Conservation (phyloP, 2,888 invertebrate genomes). For the Mechanitis messenoides region DNA sequence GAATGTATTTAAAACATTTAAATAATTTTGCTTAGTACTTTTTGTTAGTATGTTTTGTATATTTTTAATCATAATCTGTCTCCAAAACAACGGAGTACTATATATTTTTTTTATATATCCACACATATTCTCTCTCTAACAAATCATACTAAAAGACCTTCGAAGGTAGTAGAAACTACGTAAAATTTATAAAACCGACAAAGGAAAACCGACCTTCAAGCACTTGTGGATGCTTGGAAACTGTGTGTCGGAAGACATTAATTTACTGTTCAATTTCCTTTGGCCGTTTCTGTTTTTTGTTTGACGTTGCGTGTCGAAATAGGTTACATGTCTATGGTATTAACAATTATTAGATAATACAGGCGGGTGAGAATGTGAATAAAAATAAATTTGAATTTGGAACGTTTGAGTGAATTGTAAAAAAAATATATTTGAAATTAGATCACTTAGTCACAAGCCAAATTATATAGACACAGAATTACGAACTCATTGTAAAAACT, state of each 20-base stretch:
- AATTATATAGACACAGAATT: too few species aligned
- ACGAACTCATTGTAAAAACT: too few species aligned
- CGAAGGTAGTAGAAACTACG: conserved; percentile 39
- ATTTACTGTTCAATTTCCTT: conserved; percentile 33
- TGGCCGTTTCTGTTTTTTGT: conserved; percentile 21
- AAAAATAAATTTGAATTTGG: not conserved
- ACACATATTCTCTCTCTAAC: conserved; percentile 17
- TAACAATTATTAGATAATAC: conserved; percentile 6
- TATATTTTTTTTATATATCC: not conserved
- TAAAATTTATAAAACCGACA: conserved; percentile 36
- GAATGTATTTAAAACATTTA: not conserved
- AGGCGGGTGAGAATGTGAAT: not conserved
- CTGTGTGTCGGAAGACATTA: conserved; percentile 49
- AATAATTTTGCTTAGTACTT: not conserved
- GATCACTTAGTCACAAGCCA: too few species aligned
- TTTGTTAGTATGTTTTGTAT: too few species aligned
- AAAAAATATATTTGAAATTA: not conserved
- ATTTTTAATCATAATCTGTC: too few species aligned
- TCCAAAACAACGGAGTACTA: not conserved
- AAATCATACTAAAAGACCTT: conserved; percentile 36
- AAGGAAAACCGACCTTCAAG: conserved; percentile 39
- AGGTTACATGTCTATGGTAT: conserved; percentile 7
- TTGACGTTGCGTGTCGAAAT: conserved; percentile 18
- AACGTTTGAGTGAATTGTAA: conserved; percentile 1
- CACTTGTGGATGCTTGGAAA: conserved; percentile 38